Base-by-base conservation (phyloP, 1,140 invertebrate genomes). In the Drosophila pseudoobscura region DNA sequence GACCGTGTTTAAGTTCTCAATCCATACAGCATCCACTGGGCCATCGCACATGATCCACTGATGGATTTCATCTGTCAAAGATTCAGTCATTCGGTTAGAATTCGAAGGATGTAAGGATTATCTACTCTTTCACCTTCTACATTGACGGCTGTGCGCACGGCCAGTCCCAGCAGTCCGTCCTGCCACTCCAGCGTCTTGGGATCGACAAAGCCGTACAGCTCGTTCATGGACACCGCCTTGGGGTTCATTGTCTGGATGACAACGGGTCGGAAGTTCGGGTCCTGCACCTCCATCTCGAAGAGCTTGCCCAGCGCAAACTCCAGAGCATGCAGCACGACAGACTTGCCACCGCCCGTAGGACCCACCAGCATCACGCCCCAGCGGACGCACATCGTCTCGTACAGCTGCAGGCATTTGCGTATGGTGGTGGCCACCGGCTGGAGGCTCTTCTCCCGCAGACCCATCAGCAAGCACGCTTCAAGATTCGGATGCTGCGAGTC, bases 321-420 rank as follows among this genome's bases (percentile, higher is more conserved):
- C 5, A 96, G 83, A 5, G 94, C 94, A 94, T 96, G 75, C 17
- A 92, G 83, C 50, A 96, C 94, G 7, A 95, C 94, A 0, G 95
- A 95, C 91, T 97, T 97, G 4, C 96, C 96, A 1, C 96, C 95
- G 45, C 96, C 96, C 0, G 97, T 97, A 2, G 96, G 96, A 6
- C 98, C 97, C 8, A 98, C 97, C 26, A 98, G 93, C 97, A 98
- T 98, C 17, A 98, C 97, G 20, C 97, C 97, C 93, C 98, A 97
- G 35, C 97, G 93, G 1, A 98, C 97, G 78, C 96, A 95, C 96
- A 98, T 97, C 46, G 97, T 98, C 91, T 98, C 97, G 83, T 97
- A 96, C 8, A 98, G 92, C 91, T 97, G 96, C 45, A 97, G 95
- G 24, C 95, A 95, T 93, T 98, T 98, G 29, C 93, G 92, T 20